These are phyloP conservation scores for Siphlonurus alternatus DNA, from an alignment of 2,888 invertebrate genomes.

Conservation along the genomic window DNA sequence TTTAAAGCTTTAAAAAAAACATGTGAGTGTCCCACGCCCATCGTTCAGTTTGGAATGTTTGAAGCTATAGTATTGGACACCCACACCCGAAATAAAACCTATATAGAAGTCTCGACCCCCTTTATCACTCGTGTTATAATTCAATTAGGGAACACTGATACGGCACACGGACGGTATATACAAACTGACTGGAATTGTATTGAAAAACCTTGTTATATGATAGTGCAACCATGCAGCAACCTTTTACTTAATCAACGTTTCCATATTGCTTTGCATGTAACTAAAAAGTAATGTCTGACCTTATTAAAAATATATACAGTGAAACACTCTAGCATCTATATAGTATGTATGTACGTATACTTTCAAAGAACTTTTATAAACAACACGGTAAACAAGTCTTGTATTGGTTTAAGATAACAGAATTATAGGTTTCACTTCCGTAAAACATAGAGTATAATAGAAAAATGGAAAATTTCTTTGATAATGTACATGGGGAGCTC, in stretches of 20 bases:
- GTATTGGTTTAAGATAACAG: no score
- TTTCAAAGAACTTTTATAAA: no score
- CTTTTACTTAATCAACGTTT: not conserved
- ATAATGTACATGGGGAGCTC: no score
- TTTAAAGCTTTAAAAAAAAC: not conserved
- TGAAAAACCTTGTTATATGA: not conserved
- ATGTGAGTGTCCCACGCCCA: not conserved
- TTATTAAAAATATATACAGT: no score
- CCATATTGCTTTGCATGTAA: not conserved
- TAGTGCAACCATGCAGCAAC: not conserved
- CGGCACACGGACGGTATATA: not conserved
- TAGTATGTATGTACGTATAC: no score
- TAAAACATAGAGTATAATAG: no score
- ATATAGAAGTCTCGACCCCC: not conserved
- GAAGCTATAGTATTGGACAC: not conserved
- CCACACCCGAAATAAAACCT: not conserved
- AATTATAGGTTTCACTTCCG: no score
- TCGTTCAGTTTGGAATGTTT: not conserved
- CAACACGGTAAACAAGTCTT: no score
- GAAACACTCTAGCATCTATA: no score
- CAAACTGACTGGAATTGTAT: not conserved
- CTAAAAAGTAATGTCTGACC: no score
- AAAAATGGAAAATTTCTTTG: no score
- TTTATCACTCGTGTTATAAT: not conserved
- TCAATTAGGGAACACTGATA: not conserved